Conservation (phyloP, 2,797 vertebrate genomes). For the Oophaga sylvatica region DNA sequence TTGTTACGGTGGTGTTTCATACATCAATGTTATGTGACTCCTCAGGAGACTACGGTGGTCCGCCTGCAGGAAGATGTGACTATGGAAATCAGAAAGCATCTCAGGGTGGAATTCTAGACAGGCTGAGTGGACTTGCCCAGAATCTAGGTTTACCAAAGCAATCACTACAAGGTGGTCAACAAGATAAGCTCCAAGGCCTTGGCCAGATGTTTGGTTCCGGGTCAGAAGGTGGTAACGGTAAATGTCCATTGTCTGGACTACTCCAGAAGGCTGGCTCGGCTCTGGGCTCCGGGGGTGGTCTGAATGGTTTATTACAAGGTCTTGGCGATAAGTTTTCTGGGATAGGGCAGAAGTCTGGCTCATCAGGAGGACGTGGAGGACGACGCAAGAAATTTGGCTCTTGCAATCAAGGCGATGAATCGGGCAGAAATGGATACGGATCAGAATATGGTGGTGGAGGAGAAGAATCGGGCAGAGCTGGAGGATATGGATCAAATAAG, state of each 20-base stretch:
- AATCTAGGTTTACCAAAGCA: neutral
- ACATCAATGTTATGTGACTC: neutral
- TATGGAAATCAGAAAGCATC: neutral
- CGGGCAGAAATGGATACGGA: neutral
- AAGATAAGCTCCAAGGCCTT: neutral
- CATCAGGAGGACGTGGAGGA: neutral
- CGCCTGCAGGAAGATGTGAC: neutral
- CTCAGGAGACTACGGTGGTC: neutral
- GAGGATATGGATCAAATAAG: neutral
- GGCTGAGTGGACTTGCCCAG: neutral
- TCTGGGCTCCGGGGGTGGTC: neutral
- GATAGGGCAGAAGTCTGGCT: neutral
- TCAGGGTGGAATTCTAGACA: neutral
- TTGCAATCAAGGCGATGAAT: neutral
- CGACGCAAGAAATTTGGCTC: neutral
- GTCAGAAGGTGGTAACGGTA: neutral
- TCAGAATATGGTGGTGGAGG: neutral
- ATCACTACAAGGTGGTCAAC: neutral
- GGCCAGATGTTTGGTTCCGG: neutral
- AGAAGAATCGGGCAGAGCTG: neutral
- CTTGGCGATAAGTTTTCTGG: neutral
- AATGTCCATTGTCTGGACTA: neutral
- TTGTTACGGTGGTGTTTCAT: no score
- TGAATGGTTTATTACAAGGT: neutral
- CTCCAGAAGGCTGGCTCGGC: neutral